Evolutionary conservation across 2,888 invertebrate species (phyloP), one percentile per base, ranked within the genome.

Genomic region (Drosophila peninsularis): DNA sequence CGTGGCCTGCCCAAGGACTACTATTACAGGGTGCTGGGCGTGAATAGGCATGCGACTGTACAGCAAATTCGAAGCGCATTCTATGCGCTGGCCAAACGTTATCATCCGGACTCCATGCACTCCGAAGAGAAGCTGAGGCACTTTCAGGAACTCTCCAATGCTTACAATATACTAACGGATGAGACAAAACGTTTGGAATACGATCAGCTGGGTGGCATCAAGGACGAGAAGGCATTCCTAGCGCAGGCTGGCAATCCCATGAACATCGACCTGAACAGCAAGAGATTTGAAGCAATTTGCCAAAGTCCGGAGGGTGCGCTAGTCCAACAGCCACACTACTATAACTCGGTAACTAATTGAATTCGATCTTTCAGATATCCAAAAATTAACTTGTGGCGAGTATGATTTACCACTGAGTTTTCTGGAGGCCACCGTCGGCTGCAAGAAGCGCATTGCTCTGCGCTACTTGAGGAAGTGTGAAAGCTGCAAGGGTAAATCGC

Each of bases 121-220:
- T 84, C 88, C 1, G 75, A 84, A 34, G 77, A 85, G 42, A 83
- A 90, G 34, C 70, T 90, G 5, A 90, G 90, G 30, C 89, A 89
- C 41, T 92, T 92, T 71, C 98, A 99, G 92, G 97, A 98, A 92
- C 98, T 99, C 6, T 98, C 98, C 0, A 99, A 99, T 93, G 99
- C 99, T 0, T 99, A 99, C 92, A 98, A 99, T 94, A 97, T 99
- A 32, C 74, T 92, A 9, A 92, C 91, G 9, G 99, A 99, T 93
- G 97, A 97, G 24, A 94, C 93, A 1, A 98, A 98, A 92, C 95
- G 98, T 64, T 95, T 96, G 90, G 90, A 92, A 52, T 92, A 92
- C 54, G 92, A 92, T 62, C 83, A 88, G 56, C 62, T 86, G 47
- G 91, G 91, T 1, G 74, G 75, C 13, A 82, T 90, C 0, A 78